phyloP scores from a whole-genome alignment of 2,888 invertebrate genomes.

The Latrodectus hesperus region DNA sequence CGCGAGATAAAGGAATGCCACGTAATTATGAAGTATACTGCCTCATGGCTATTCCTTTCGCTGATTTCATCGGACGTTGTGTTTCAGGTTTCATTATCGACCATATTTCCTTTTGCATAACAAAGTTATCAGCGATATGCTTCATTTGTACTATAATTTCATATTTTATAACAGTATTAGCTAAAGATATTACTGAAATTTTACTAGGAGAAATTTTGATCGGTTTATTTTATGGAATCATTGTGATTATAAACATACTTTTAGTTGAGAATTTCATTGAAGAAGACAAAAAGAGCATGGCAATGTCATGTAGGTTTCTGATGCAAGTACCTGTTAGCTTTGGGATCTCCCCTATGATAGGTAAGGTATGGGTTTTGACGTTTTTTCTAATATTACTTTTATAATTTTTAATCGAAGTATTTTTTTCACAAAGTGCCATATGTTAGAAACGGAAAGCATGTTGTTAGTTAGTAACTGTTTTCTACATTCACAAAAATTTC shows the following conservation, averaged over 20 bases:
- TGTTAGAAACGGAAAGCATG: no score
- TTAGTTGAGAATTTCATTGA: neutral
- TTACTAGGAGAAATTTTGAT: neutral
- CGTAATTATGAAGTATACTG: neutral
- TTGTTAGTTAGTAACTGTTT: no score
- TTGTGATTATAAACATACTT: neutral
- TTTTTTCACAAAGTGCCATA: no score
- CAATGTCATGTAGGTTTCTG: neutral
- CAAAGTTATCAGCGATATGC: neutral
- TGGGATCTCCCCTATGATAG: neutral
- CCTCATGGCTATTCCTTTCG: neutral
- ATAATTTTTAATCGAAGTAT: no score
- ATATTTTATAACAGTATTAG: neutral
- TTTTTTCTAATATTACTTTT: no score
- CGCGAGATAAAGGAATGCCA: neutral
- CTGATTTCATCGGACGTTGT: neutral
- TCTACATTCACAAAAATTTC: no score
- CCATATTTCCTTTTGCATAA: neutral
- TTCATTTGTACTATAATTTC: neutral
- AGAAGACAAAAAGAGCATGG: neutral
- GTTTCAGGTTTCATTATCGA: neutral
- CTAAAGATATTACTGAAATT: neutral
- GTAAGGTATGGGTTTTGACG: neutral
- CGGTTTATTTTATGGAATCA: neutral
- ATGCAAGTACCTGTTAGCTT: neutral